Evolutionary conservation across 2,113 vertebrate species (phyloP), one percentile per base, ranked within the genome.

Genomic region (Dasypus novemcinctus): DNA sequence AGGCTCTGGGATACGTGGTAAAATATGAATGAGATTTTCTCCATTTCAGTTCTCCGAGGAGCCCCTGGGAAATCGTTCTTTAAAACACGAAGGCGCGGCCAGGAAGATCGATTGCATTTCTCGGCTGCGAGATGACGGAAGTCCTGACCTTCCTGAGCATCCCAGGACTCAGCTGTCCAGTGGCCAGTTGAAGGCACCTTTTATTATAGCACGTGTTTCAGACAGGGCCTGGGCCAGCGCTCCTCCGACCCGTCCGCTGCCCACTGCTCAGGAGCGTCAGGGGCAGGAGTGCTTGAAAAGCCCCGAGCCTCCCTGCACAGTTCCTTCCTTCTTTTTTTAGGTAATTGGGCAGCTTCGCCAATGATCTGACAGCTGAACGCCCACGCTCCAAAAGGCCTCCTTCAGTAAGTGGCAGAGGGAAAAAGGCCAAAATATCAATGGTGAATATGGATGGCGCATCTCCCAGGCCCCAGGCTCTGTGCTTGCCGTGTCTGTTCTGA

Each of bases 1-100:
- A 82, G 63, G 57, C 71, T 90, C 69, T 83, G 59, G 36, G 80
- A 80, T 74, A 84, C 52, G 17, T 36, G 25, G 90, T 66, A 87
- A 87, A 43, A 33, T 59, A 79, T 64, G 75, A 94, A 90, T 69
- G 64, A 91, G 57, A 49, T 93, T 91, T 79, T 81, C 74, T 93
- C n/a, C 93, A 38, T 84, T 87, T 91, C 68, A 52, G 29, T 81
- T 96, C 83, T 93, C 95, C 10, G 21, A 89, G 79, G 61, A 89
- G 59, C 43, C 61, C 12, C 23, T 21, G 80, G 78, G 33, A 95
- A 84, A 96, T n/a, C 29, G 63, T 78, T 91, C 80, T 92, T 96
- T 96, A 87, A 95, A 76, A 91, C 68, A 83, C 4, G 18, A 92
- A 95, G 91, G 91, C 1, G 10, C 93, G 79, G 27, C 89, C 38